phyloP scores from a whole-genome alignment of 2,888 invertebrate genomes.

The Cephus spinipes region DNA sequence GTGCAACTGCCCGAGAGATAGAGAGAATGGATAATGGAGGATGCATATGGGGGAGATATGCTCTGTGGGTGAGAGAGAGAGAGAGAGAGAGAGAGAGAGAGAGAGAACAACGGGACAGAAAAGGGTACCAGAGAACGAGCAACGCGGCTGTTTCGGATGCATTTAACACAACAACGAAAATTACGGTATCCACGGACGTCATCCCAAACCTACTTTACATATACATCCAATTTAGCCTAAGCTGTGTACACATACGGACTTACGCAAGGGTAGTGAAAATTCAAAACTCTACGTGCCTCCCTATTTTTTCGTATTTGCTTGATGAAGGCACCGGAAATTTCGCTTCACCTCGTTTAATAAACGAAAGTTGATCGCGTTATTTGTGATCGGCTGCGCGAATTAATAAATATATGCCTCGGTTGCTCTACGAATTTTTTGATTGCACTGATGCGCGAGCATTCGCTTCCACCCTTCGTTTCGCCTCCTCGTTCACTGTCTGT shows the following conservation, averaged over 20 bases:
- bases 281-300: background rate
- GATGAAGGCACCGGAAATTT: constrained; percentile 16
- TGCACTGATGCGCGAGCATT: background rate
- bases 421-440: background rate
- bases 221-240: background rate
- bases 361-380: constrained; percentile 39
- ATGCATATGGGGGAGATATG: background rate
- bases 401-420: background rate
- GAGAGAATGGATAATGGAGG: background rate
- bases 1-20: background rate
- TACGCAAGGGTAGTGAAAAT: background rate
- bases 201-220: background rate
- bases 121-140: constrained; percentile 2
- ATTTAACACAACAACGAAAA: constrained; percentile 31
- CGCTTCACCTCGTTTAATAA: constrained; percentile 34
- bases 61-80: background rate
- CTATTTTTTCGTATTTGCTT: background rate
- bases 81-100: constrained; percentile 5
- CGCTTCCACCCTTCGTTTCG: background rate
- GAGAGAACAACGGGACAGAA: constrained; percentile 27
- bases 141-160: constrained; percentile 18
- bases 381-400: constrained; percentile 11
- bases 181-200: constrained; percentile 20
- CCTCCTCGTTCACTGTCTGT: background rate
- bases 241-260: background rate